Percentiles rank a stretch among this genome's conserved stretches.
These are phyloP conservation scores for Thalassophryne amazonica DNA, from an alignment of 2,797 vertebrate species.

Conservation along the genomic window DNA sequence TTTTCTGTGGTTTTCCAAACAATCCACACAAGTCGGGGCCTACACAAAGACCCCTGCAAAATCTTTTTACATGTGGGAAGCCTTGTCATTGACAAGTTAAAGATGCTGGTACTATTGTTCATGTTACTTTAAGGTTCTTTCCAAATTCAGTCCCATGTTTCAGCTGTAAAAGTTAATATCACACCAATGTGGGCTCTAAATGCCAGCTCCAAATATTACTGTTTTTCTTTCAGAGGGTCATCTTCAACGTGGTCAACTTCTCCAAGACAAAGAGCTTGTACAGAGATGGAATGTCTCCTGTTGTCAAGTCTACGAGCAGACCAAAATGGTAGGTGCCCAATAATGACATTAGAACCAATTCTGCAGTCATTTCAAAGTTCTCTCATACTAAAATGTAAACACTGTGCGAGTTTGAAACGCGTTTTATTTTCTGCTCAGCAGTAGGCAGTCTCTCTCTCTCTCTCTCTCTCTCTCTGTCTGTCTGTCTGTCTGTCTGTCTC, in stretches of 20 bases:
- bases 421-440: constrained; percentile 12
- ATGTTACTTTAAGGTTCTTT: not conserved
- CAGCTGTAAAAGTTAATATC: not conserved
- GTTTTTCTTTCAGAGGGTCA: constrained; percentile 87
- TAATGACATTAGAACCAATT: not conserved
- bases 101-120: no score
- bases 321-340: constrained; percentile 86
- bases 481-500: constrained; percentile 1
- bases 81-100: no score
- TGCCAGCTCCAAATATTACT: not conserved
- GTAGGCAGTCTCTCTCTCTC: not conserved
- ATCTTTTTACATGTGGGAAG: no score
- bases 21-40: no score
- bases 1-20: no score
- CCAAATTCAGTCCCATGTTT: not conserved
- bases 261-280: constrained; percentile 99
- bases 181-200: no score
- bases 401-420: constrained; percentile 36
- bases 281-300: constrained; percentile 95
- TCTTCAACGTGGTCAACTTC: constrained; percentile 98
- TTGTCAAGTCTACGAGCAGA: constrained; percentile 95
- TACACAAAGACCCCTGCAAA: no score
- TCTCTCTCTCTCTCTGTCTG: constrained; percentile 19
- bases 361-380: not conserved
- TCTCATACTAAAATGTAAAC: not conserved